These are phyloP conservation scores for Malurus cyaneus DNA, from an alignment of 2,113 vertebrate genomes.

Conservation along the genomic window DNA sequence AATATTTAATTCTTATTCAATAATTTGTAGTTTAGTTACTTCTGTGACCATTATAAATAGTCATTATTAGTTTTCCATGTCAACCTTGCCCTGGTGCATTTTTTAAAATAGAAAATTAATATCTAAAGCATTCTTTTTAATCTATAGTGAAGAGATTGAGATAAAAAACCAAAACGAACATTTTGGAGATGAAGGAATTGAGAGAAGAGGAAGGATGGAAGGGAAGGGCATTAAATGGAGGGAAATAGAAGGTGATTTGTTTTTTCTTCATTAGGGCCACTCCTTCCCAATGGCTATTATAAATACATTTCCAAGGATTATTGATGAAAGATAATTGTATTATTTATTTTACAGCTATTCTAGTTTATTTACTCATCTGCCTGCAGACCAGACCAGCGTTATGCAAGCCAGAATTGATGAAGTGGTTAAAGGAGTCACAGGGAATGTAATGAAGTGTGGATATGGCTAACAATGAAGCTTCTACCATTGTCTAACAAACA, in stretches of 20 bases:
- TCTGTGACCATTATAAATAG: background rate
- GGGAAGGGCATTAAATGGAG: background rate
- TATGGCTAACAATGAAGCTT: conserved; percentile 43
- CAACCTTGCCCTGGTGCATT: background rate
- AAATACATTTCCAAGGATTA: background rate
- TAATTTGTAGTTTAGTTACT: background rate
- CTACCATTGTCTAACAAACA: conserved; percentile 46
- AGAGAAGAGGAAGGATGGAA: background rate
- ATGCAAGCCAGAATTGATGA: conserved; percentile 49
- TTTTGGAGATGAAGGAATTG: background rate
- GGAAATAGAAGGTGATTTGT: background rate
- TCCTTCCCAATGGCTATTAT: background rate
- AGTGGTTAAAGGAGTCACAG: conserved; percentile 58
- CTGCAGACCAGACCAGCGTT: conserved; percentile 47
- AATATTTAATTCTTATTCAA: background rate
- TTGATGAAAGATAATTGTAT: conserved; percentile 57
- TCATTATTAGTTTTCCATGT: background rate
- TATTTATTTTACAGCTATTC: conserved; percentile 64
- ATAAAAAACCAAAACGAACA: background rate
- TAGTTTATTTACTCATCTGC: conserved; percentile 60
- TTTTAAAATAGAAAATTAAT: background rate
- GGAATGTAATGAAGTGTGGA: conserved; percentile 62
- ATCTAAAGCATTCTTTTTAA: background rate
- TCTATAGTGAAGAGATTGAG: background rate
- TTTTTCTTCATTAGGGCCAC: background rate